These are phyloP conservation scores for Pseudomyrmex cubaensis DNA, from an alignment of 1,140 invertebrate genomes.

Conservation along the genomic window DNA sequence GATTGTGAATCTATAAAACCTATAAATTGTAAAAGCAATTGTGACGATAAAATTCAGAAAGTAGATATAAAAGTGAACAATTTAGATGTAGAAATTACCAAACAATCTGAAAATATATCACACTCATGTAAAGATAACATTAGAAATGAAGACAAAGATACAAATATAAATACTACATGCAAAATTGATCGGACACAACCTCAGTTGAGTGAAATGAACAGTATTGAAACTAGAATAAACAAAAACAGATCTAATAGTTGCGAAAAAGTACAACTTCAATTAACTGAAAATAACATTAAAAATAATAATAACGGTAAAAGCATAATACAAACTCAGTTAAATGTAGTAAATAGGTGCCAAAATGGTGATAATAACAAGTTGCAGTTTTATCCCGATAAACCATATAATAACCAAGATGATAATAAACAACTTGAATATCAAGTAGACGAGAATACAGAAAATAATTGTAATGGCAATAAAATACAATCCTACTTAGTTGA, in stretches of 20 bases:
- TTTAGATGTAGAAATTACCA: conserved; percentile 27
- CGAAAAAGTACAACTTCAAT: conserved; percentile 17
- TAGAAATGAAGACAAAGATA: neutral
- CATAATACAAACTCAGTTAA: neutral
- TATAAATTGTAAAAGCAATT: neutral
- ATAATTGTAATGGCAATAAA: neutral
- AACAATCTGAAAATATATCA: neutral
- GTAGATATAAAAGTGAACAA: conserved; percentile 27
- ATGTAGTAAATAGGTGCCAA: neutral
- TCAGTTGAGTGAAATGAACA: too few relatives aligned
- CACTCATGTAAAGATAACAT: conserved; percentile 1
- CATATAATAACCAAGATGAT: neutral
- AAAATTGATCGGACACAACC: neutral
- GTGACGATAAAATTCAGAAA: conserved; percentile 40
- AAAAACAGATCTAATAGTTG: neutral
- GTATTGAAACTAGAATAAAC: too few relatives aligned
- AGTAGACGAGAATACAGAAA: neutral
- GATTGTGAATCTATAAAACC: neutral
- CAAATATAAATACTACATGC: neutral
- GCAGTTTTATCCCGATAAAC: neutral
- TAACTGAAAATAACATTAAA: neutral
- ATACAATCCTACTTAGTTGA: neutral
- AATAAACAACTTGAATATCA: neutral
- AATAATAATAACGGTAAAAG: conserved; percentile 11
- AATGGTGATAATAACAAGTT: neutral